A percentile compares a stretch with the other conserved stretches of the same genome.
These are phyloP conservation scores for Pitangus sulphuratus DNA, from an alignment of 2,797 vertebrate genomes.

Conservation along the genomic window DNA sequence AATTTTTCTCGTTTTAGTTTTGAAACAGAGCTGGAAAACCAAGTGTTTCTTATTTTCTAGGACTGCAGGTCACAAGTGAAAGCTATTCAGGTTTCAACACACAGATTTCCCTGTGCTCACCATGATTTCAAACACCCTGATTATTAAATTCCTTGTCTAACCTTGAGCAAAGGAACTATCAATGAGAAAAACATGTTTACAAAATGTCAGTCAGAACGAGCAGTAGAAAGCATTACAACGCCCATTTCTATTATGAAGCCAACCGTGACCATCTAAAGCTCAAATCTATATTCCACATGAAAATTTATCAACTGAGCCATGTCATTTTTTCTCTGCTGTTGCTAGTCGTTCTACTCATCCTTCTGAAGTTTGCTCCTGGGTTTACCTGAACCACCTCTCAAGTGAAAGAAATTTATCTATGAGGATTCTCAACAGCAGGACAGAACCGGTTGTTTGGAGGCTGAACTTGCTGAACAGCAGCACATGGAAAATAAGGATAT, in stretches of 20 bases:
- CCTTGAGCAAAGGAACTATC: background rate
- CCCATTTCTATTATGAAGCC: background rate
- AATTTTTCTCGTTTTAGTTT: background rate
- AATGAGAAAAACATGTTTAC: background rate
- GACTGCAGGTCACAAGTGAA: background rate
- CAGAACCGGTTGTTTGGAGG: background rate
- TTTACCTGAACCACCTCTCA: background rate
- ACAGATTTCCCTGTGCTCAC: background rate
- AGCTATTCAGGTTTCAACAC: background rate
- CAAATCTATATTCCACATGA: background rate
- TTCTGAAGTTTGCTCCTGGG: background rate
- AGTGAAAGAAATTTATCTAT: background rate
- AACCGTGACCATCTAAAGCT: background rate
- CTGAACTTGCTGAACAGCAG: background rate
- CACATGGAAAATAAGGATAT: background rate
- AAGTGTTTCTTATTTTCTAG: background rate
- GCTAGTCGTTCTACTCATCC: background rate
- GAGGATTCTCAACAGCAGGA: background rate
- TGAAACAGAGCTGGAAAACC: background rate
- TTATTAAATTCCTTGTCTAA: background rate
- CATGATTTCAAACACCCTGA: background rate
- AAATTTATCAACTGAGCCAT: accelerated
- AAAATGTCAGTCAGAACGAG: background rate
- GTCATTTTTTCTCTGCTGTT: background rate
- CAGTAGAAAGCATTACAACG: background rate